Base-by-base conservation (phyloP, 2,113 vertebrate species). In the Triplophysa siluroides region DNA sequence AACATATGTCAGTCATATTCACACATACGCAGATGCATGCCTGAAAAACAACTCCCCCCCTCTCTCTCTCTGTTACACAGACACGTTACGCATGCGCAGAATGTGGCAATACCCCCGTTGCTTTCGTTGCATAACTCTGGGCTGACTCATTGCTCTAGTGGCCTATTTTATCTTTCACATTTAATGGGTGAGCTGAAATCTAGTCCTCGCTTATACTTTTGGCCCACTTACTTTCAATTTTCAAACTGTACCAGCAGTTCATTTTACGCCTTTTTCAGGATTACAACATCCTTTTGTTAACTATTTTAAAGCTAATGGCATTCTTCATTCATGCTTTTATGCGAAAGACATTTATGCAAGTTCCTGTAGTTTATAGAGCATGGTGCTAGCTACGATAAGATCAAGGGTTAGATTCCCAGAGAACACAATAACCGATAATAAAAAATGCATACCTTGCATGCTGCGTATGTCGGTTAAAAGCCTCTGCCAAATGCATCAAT, bases 121-220 rank as follows among this genome's bases (percentile, higher is more conserved):
- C 8, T 68, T n/a, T 16, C 62, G 56, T 82, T 82, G 50, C 81
- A 73, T 82, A 78, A 82, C 61, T 47, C 65, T 64, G 23, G 79
- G 87, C 87, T 89, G 88, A 91, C 79, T 91, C 89, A 91, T 88
- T 81, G 58, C 74, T 60, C 74, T 71, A 56, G 63, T 91, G 89
- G 79, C 91, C 90, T 91, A 90, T 86, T 90, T 91, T 88, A 24
- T 80, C 77, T 80, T 82, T 83, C 70, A 67, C 26, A 73, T 78
- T 73, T 78, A 74, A 56, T 66, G 56, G 76, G 70, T 69, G 50
- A 69, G 45, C 63, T 54, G 79, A 75, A 74, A 58, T 65, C 43
- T 50, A 47, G 60, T 76, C 73, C 73, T 65, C 18, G 14, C 71
- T 74, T 65, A n/a, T 23, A 65, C 62, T 23, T 65, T 45, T 89